Evolutionary conservation across 2,113 vertebrate species (phyloP), one percentile per base, ranked within the genome.

Genomic region (Lagenorhynchus albirostris): DNA sequence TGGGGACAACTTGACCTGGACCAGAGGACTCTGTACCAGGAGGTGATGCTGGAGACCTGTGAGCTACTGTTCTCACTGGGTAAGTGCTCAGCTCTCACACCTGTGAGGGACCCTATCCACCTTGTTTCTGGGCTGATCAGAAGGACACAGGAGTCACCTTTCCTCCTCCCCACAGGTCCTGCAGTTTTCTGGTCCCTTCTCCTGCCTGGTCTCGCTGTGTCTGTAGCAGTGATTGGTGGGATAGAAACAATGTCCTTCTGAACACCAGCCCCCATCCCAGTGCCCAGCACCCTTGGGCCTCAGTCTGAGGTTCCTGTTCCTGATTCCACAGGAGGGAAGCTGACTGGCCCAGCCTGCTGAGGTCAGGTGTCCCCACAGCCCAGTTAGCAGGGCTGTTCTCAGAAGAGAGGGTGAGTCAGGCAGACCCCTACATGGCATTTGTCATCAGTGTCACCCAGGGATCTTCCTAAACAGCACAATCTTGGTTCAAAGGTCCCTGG

Each of bases 11-110:
- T 95, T 53, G 95, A 90, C 55, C 23, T 50, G 5, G n/a, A 65
- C 33, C 97, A 97, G 88, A 86, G 84, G 63, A 67, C 68, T 20
- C n/a, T 96, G 80, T 97, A 94, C 73, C 60, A 13, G 84, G 84
- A 97, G 38, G 95, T 97, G 84, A 96, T 95, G 91, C 85, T 96
- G 79, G 95, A 96, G 53, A 97, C 68, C 47, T 94, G 84, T 1
- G 41, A 55, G 15, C 68, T 95, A 6, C 68, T 97, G 79, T 67
- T 86, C 25, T 97, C 95, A 4, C 47, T 97, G 65, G 91, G 96
- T 97, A 89, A 82, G 38, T 31, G 5, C 12, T 81, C 79, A 71
- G 33, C 6, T 38, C 67, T 92, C 5, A 81, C 20, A 5, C 18
- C 17, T 31, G 33, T 25, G 26, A 2, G 76, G 15, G 3, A 20